Conservation (phyloP, 2,888 invertebrate genomes). For the Malthinus seriepunctatus region DNA sequence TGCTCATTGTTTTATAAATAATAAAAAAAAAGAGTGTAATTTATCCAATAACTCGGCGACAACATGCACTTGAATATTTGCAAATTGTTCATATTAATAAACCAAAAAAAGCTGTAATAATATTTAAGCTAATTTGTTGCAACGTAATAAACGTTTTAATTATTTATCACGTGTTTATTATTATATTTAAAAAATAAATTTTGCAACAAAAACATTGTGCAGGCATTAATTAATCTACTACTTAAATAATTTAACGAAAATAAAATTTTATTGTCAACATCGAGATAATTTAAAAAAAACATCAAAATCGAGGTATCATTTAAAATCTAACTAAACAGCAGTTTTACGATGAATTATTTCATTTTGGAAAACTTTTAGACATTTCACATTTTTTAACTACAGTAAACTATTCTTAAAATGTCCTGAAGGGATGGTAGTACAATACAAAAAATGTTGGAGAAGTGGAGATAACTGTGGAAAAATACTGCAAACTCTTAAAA, state of each 20-base stretch:
- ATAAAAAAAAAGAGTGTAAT: conserved; percentile 1
- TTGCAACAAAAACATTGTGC: conserved; percentile 36
- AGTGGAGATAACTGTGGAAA: no score
- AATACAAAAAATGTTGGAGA: no score
- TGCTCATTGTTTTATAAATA: not conserved
- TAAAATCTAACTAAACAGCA: conserved; percentile 22
- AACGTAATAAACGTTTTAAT: conserved; percentile 8
- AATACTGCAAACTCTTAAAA: no score
- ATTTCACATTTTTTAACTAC: no score
- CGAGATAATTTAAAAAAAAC: conserved; percentile 27
- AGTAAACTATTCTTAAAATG: no score
- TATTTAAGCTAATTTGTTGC: conserved; percentile 30
- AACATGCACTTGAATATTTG: conserved; percentile 33
- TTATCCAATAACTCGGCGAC: conserved; percentile 23
- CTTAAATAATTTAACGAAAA: not conserved
- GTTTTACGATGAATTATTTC: conserved; percentile 28
- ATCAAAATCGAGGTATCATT: conserved; percentile 26
- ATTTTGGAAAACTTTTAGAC: not conserved
- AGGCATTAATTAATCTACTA: conserved; percentile 38
- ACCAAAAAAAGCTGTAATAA: conserved; percentile 34
- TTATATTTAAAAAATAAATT: conserved; percentile 13
- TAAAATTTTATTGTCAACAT: conserved; percentile 17
- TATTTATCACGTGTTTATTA: not conserved
- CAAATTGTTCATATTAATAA: conserved; percentile 27
- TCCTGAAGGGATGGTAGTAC: no score